phyloP scores from a whole-genome alignment of 2,797 vertebrate genomes.

The Brachyrhaphis roseni region DNA sequence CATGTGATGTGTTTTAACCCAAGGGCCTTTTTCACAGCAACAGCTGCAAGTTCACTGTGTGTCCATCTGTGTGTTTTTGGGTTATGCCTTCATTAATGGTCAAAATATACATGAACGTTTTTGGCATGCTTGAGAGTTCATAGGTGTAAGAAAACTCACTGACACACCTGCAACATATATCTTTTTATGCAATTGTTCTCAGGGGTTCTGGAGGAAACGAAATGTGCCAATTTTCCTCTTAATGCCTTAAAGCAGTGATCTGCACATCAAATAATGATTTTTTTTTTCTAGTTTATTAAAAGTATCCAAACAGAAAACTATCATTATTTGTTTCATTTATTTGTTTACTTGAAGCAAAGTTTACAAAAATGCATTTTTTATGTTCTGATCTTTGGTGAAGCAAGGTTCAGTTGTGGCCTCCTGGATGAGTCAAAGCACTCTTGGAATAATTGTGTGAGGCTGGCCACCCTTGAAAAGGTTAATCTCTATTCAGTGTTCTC shows the following conservation, averaged over 20 bases:
- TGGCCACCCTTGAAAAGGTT: neutral
- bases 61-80: conserved; percentile 32
- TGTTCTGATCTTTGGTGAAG: neutral
- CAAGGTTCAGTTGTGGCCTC: neutral
- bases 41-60: conserved; percentile 60
- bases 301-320: neutral
- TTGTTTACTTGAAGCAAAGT: neutral
- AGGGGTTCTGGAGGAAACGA: neutral
- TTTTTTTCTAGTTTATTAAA: neutral
- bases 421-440: neutral
- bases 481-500: neutral
- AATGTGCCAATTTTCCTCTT: neutral
- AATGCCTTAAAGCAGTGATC: neutral
- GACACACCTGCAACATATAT: conserved; percentile 27
- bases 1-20: conserved; percentile 71
- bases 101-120: conserved; percentile 60
- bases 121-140: conserved; percentile 52
- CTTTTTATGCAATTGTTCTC: conserved; percentile 10
- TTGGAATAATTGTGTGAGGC: neutral
- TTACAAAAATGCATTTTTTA: neutral
- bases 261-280: neutral
- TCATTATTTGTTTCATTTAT: neutral
- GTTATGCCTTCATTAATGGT: conserved; percentile 56
- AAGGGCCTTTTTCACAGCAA: conserved; percentile 57
- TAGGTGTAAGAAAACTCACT: conserved; percentile 52